Evolutionary conservation across 2,888 invertebrate species (phyloP).

Genomic region (Tenthredo amoena): DNA sequence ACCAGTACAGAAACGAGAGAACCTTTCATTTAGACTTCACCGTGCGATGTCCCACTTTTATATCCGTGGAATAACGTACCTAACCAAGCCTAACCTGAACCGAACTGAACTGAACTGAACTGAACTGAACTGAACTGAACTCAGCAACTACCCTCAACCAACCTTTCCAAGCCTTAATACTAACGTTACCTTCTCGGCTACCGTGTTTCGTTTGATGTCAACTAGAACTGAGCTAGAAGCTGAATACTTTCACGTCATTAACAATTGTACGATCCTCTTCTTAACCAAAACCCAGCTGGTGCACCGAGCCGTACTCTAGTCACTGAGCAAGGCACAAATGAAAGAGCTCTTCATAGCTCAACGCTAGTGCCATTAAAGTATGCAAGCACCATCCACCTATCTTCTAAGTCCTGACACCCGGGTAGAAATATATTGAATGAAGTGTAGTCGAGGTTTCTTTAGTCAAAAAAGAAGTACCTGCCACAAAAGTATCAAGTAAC

Average conservation of each 20-base stretch:
- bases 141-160: background rate
- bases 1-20: conserved; percentile 25
- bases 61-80: conserved; percentile 9
- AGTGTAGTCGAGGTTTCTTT: background rate
- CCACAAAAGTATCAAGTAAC: background rate
- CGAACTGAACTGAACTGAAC: background rate
- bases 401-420: background rate
- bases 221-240: conserved; percentile 37
- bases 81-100: conserved; percentile 36
- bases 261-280: conserved; percentile 30
- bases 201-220: conserved; percentile 41
- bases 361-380: background rate
- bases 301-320: background rate
- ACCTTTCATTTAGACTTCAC: conserved; percentile 30
- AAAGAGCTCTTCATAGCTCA: background rate
- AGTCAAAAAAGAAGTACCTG: background rate
- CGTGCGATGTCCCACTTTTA: conserved; percentile 29
- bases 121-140: background rate
- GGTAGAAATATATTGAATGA: background rate
- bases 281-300: conserved; percentile 2
- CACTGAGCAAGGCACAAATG: conserved; percentile 23
- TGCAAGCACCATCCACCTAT: background rate
- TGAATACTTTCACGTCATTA: conserved; percentile 48
- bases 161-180: conserved; percentile 6
- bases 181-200: conserved; percentile 9